Base-by-base conservation (phyloP, 2,888 invertebrate genomes). In the Euphydryas editha region DNA sequence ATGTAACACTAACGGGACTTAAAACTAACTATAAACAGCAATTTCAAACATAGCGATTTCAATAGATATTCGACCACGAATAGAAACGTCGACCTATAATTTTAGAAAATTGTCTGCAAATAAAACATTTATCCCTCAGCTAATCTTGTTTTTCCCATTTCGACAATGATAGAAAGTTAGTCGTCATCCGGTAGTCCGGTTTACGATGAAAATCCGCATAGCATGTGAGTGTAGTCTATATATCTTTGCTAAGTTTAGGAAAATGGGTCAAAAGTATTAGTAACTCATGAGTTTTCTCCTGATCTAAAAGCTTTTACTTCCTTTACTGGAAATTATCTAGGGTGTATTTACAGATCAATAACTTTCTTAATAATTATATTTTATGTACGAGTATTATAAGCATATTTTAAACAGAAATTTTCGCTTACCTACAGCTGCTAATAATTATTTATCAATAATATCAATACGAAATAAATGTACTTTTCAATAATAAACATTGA, bases 81-180 rank as follows among this genome's bases (percentile, higher is more conserved):
- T 54, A n/a, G 36, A 17, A 54, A 54, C 36, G 36, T 5, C 21
- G 13, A 54, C 10, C 10, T 17, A 54, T 54, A 54, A 54, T 58
- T 51, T 18, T 58, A 63, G 58, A 54, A 68, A 61, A 65, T 59
- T 21, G 30, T 21, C 47, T 67, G 59, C 55, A 58, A 63, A 67
- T 58, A 70, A 56, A 20, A 54, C 36, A 54, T 11, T 20, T 44
- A 59, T 67, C 39, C 30, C 55, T 18, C 59, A 46, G 42, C 39
- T 49, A 62, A 63, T 69, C 57, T 69, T 42, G 69, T 66, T 69
- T 70, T 64, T 67, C 64, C 51, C 64, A 63, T 69, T 65, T 67
- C 58, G 61, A 65, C 67, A 67, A 67, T 62, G 62, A 70, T 70
- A 67, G 70, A 70, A 70, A 70, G 67, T 62, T 49, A 58, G 44